Base-by-base conservation (phyloP, 2,113 vertebrate genomes). In the Melanotaenia duboulayi region DNA sequence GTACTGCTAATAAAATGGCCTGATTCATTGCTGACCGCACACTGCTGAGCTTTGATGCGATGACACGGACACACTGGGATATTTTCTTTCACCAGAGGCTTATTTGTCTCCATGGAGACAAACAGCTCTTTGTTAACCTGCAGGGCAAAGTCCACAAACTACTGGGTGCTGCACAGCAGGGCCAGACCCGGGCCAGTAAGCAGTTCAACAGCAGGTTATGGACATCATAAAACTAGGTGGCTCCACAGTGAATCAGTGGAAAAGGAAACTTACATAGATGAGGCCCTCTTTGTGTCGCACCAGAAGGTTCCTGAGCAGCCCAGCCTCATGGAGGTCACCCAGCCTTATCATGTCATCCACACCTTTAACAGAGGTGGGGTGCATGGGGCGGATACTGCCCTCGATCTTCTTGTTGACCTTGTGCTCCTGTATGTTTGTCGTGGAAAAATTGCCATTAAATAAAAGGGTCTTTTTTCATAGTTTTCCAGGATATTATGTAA, bases 281-380 rank as follows among this genome's bases (percentile, higher is more conserved):
- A 92, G 83, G 85, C 97, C 94, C 58, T 97, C 94, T 81, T 91
- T 95, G 87, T 98, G 95, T 24, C 98, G 97, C 71, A 98, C 94
- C 75, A 97, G 89, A 37, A 99, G 96, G 90, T 99, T 99, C 83
- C 95, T 95, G 28, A 99, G 95, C 55, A 99, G 95, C 52, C 96
- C 96, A 0, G 96, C 97, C 90, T 99, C 97, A 0, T 97, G 92
- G 56, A 99, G 93, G 39, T 99, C 97, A 2, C 97, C 97, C 0
- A 99, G 94, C 48, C 86, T 16, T 71, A 99, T 99, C 98, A 99
- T 99, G 92, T 99, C 97, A 5, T 99, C 97, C 40, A 98, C 96
- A 0, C 96, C 97, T 3, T 94, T 90, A 4, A 87, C 92, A 0
- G 95, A 97, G 66, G 94, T 95, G 40, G 96, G 95, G 85, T 99